A percentile compares a stretch with the other conserved stretches of the same genome.
Conservation (phyloP, 2,797 vertebrate genomes). For the Staurois parvus region DNA sequence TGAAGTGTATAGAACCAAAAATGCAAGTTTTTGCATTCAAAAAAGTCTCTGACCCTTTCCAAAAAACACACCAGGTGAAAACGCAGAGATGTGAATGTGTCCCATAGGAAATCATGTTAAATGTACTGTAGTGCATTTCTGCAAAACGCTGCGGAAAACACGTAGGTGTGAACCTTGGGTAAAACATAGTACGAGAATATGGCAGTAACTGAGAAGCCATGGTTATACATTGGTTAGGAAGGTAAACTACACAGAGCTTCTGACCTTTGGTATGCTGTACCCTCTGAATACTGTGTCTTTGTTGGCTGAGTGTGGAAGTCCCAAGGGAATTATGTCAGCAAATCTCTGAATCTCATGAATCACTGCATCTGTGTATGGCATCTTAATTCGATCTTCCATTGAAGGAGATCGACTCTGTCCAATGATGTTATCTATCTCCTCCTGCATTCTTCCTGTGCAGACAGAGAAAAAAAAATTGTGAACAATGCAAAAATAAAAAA, state of each 20-base stretch:
- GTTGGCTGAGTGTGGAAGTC: conserved; percentile 20
- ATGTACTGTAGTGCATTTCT: too few species aligned
- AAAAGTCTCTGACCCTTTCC: too few species aligned
- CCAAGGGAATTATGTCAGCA: conserved; percentile 37
- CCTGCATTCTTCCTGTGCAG: conserved; percentile 16
- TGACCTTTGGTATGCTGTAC: conserved; percentile 47
- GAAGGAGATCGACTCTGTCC: conserved; percentile 29
- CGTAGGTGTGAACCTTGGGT: too few species aligned
- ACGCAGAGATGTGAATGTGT: too few species aligned
- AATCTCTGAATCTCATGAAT: conserved; percentile 50
- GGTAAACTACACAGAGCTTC: background rate
- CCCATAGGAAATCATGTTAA: too few species aligned
- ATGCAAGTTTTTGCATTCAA: too few species aligned
- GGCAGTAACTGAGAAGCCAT: background rate
- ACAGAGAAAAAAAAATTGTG: background rate
- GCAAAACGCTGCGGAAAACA: too few species aligned
- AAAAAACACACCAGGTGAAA: too few species aligned
- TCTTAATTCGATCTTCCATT: conserved; percentile 12
- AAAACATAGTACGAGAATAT: background rate
- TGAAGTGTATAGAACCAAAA: too few species aligned
- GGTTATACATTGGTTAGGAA: background rate
- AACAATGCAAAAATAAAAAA: background rate
- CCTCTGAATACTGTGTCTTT: conserved; percentile 38
- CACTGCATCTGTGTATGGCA: conserved; percentile 44
- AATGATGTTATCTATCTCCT: conserved; percentile 43